A percentile compares a stretch with the other conserved stretches of the same genome.
Conservation (phyloP, 2,888 invertebrate species). For the Galerucella calmariensis region DNA sequence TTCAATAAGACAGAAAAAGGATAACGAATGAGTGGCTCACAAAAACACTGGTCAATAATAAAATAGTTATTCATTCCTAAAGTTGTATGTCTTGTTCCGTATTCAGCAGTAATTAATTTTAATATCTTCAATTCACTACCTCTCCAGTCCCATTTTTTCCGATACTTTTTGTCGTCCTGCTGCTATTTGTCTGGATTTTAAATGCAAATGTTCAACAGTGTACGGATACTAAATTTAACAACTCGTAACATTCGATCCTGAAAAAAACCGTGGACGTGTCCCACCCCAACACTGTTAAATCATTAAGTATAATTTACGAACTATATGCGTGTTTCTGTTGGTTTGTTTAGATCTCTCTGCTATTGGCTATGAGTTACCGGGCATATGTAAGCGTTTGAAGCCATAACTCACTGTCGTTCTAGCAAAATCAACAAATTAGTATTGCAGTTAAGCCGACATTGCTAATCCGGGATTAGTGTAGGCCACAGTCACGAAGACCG, state of each 20-base stretch:
- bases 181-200: too few relatives aligned
- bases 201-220: not conserved
- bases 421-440: constrained; percentile 67
- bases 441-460: constrained; percentile 65
- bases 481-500: constrained; percentile 60
- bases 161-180: too few relatives aligned
- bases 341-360: constrained; percentile 50
- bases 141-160: too few relatives aligned
- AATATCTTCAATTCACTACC: too few relatives aligned
- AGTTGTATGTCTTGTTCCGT: too few relatives aligned
- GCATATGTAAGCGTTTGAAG: constrained; percentile 56
- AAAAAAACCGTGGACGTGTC: not conserved
- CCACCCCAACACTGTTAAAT: constrained; percentile 31
- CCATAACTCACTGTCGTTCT: constrained; percentile 66
- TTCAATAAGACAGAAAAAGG: constrained; percentile 4
- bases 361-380: constrained; percentile 52
- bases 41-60: not conserved
- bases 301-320: constrained; percentile 39
- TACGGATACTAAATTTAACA: not conserved
- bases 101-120: too few relatives aligned
- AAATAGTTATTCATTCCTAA: not conserved
- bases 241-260: not conserved
- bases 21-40: not conserved
- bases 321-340: constrained; percentile 46
- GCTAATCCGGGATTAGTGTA: constrained; percentile 65